Evolutionary conservation across 2,797 vertebrate species (phyloP).

Genomic region (Pangasius sanitwongsei): DNA sequence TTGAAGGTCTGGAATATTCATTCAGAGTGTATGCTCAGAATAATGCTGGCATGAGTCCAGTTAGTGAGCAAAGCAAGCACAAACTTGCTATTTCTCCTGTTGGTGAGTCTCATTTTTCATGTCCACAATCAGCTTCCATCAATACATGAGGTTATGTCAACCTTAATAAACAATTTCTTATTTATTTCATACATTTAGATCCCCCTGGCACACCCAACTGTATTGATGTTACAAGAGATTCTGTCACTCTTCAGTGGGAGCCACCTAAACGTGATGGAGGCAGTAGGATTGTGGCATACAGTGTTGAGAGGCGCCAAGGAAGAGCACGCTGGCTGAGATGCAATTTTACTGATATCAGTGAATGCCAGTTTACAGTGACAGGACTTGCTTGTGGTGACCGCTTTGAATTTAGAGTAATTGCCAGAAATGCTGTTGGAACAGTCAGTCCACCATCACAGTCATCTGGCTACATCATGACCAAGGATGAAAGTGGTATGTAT

Average conservation of each 20-base stretch:
- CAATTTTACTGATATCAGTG: constrained; percentile 94
- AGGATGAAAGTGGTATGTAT: constrained; percentile 91
- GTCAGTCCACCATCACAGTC: constrained; percentile 97
- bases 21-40: constrained; percentile 95
- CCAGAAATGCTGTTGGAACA: constrained; percentile 96
- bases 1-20: constrained; percentile 96
- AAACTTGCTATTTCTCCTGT: constrained; percentile 94
- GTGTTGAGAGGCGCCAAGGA: constrained; percentile 93
- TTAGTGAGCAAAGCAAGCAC: constrained; percentile 95
- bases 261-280: constrained; percentile 91
- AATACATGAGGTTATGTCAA: neutral
- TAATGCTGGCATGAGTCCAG: constrained; percentile 88
- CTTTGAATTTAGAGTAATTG: constrained; percentile 94
- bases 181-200: constrained; percentile 72
- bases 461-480: constrained; percentile 96
- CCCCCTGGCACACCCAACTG: constrained; percentile 95
- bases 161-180: neutral
- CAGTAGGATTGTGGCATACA: constrained; percentile 95
- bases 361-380: constrained; percentile 93
- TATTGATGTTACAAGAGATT: constrained; percentile 96
- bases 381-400: constrained; percentile 91
- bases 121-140: neutral
- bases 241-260: constrained; percentile 94
- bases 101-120: constrained; percentile 80
- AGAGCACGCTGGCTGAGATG: constrained; percentile 90